Evolutionary conservation across 2,888 invertebrate genomes (phyloP).

Genomic region (Stenoptilia bipunctidactyla): DNA sequence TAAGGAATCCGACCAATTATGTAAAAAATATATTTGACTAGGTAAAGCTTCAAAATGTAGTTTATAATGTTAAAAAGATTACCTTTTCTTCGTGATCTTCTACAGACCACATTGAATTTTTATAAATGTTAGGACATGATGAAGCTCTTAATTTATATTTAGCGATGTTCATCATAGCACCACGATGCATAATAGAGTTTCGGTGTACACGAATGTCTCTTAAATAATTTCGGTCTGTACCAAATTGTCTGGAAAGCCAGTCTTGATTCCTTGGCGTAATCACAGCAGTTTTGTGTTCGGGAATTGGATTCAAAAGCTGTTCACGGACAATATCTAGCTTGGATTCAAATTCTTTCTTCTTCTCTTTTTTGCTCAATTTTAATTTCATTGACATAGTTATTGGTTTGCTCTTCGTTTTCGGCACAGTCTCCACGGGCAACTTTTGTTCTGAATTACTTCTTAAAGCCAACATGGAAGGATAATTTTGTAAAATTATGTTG

Average conservation of each 20-base stretch:
- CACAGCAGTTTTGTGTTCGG: conserved; percentile 47
- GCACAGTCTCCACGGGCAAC: conserved; percentile 43
- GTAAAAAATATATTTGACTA: too few relatives aligned
- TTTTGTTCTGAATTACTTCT: conserved; percentile 76
- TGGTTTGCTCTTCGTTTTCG: conserved; percentile 54
- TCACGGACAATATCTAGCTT: conserved; percentile 51
- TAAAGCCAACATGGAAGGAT: conserved; percentile 76
- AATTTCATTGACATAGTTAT: conserved; percentile 76
- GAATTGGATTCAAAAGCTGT: conserved; percentile 53
- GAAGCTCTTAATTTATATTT: conserved; percentile 87
- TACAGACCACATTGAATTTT: conserved; percentile 88
- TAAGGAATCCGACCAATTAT: too few relatives aligned
- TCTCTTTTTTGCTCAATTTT: conserved; percentile 36
- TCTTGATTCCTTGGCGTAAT: conserved; percentile 40
- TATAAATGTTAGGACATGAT: conserved; percentile 93
- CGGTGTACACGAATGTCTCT: conserved; percentile 80
- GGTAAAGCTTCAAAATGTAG: too few relatives aligned
- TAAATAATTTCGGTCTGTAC: conserved; percentile 76
- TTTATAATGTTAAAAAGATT: too few relatives aligned
- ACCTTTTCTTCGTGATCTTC: conserved; percentile 76
- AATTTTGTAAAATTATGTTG: conserved; percentile 79
- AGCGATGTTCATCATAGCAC: conserved; percentile 87
- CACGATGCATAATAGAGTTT: conserved; percentile 88
- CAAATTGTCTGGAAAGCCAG: conserved; percentile 64
- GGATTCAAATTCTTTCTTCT: conserved; percentile 46